Evolutionary conservation across 2,888 invertebrate species (phyloP).

Genomic region (Apomyelois bistriatella): DNA sequence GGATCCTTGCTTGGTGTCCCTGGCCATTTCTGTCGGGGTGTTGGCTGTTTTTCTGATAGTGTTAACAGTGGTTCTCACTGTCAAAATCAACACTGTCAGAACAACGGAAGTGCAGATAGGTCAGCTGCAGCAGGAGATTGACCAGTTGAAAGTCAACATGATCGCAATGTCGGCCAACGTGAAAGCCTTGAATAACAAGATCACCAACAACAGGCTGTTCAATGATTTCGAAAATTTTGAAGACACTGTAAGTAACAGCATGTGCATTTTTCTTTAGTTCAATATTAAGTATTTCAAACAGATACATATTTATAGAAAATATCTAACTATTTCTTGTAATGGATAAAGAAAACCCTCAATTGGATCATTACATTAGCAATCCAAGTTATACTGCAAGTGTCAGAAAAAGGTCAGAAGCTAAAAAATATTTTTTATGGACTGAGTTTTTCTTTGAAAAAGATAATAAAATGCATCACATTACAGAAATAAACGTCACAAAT

Average conservation of each 20-base stretch:
- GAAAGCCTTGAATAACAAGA: constrained; percentile 56
- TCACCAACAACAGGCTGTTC: constrained; percentile 55
- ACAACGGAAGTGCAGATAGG: constrained; percentile 58
- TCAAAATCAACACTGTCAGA: too few species aligned
- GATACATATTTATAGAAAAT: too few species aligned
- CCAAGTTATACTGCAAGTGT: too few species aligned
- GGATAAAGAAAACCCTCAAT: too few species aligned
- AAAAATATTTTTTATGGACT: too few species aligned
- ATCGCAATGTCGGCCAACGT: constrained; percentile 57
- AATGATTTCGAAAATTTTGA: constrained; percentile 61
- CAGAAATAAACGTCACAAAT: background rate
- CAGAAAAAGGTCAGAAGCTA: too few species aligned
- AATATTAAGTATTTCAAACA: background rate
- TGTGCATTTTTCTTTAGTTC: background rate
- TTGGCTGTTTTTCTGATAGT: constrained; percentile 54
- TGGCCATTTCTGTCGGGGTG: constrained; percentile 39
- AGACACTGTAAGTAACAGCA: constrained; percentile 58
- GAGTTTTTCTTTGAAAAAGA: too few species aligned
- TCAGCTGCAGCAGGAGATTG: constrained; percentile 55
- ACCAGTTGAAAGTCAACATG: constrained; percentile 60
- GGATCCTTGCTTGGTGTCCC: constrained; percentile 42
- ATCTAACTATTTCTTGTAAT: too few species aligned
- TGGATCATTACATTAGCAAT: too few species aligned
- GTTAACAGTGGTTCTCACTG: constrained; percentile 55
- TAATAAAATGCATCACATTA: background rate